phyloP scores from a whole-genome alignment of 2,797 vertebrate genomes.

The Myotis pilosus region DNA sequence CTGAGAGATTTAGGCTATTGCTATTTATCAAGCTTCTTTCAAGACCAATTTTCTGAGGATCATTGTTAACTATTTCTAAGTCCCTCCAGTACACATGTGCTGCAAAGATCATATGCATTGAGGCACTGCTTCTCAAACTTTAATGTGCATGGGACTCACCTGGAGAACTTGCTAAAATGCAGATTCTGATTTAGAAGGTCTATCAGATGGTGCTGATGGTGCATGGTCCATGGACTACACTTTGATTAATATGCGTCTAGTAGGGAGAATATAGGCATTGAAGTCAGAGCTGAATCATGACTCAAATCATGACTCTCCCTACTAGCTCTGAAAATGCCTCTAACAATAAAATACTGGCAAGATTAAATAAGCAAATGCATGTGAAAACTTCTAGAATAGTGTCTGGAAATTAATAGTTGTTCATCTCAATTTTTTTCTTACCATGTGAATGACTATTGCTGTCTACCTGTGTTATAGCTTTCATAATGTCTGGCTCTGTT shows the following conservation, averaged over 20 bases:
- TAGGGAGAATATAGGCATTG: background rate
- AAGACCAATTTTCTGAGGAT: background rate
- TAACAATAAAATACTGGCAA: background rate
- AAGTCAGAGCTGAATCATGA: background rate
- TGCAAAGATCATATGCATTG: background rate
- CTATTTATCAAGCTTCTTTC: constrained; percentile 6
- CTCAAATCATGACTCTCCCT: background rate
- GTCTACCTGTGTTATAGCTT: background rate
- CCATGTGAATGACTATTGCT: background rate
- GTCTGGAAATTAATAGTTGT: background rate
- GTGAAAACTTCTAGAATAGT: background rate
- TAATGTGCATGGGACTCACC: background rate
- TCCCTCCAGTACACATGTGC: background rate
- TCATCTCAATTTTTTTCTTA: constrained; percentile 33
- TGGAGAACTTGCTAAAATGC: background rate
- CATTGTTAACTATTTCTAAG: background rate
- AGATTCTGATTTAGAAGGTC: background rate
- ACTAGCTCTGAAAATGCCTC: background rate
- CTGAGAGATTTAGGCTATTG: background rate
- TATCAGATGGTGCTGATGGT: background rate
- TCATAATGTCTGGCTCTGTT: background rate
- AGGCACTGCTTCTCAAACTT: background rate
- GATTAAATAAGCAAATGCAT: background rate
- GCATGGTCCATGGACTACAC: background rate
- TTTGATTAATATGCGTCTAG: background rate